Conservation (phyloP, 2,888 invertebrate species). For the Agrotis ipsilon region DNA sequence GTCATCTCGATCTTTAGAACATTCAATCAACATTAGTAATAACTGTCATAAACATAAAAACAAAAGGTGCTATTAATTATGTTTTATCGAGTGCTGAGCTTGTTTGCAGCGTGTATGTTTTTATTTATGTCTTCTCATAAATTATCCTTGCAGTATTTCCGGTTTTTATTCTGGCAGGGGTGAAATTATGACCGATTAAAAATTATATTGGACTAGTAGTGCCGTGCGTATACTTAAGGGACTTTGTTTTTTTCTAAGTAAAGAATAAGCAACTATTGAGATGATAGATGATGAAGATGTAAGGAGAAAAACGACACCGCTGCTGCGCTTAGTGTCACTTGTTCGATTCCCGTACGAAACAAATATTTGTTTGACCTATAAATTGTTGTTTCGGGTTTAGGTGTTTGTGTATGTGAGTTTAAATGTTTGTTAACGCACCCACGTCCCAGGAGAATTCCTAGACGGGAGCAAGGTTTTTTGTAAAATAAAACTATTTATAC, state of each 20-base stretch:
- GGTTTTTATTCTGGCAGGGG: background rate
- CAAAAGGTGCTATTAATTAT: conserved; percentile 18
- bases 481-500: too few species aligned
- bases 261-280: background rate
- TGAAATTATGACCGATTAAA: background rate
- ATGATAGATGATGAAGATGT: background rate
- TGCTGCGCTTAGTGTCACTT: too few species aligned
- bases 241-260: background rate
- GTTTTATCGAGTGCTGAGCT: conserved; percentile 19
- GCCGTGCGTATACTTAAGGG: too few species aligned
- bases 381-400: too few species aligned
- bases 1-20: conserved; percentile 16
- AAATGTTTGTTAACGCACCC: background rate
- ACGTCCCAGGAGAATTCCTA: too few species aligned
- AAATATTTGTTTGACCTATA: too few species aligned
- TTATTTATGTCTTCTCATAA: background rate
- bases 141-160: background rate
- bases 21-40: conserved; percentile 40
- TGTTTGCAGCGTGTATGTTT: background rate
- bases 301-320: background rate
- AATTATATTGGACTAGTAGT: too few species aligned
- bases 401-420: too few species aligned
- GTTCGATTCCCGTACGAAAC: too few species aligned
- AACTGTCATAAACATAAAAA: conserved; percentile 35
- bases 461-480: too few species aligned